Evolutionary conservation across 2,797 vertebrate species (phyloP), one percentile per base, ranked within the genome.

Genomic region (Valencia hispanica): DNA sequence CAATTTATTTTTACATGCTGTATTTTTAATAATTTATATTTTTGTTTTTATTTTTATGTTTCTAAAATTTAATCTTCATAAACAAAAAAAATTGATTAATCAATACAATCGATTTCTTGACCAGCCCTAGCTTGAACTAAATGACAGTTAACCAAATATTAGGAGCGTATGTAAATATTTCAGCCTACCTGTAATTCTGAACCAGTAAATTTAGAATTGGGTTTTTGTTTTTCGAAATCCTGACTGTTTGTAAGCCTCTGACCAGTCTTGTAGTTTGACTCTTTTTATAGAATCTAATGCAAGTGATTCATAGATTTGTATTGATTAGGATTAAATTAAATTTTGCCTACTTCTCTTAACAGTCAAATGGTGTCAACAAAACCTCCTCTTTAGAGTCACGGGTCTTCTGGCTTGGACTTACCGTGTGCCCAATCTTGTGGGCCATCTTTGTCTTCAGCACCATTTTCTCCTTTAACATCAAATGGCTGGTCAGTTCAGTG

Each of bases 331-430:
- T 61, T 36, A 61, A 71, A 70, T 57, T 0, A 75, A 85, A 74
- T 30, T 70, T 79, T 65, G 1, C 69, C 45, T 69, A 0, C 0
- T 74, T 81, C 77, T 68, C 70, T 55, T 70, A 86, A 63, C 84
- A 97, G 97, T 87, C 51, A 53, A 45, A 63, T 1, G 87, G 85
- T 55, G 81, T 36, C 78, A 93, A 83, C 10, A 48, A 43, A 0
- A 4, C 92, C 0, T 96, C 96, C 0, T 94, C 95, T 70, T 96
- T 97, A 0, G 97, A 99, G 74, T 96, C 97, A 1, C 94, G 88
- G 61, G 96, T 99, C 81, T 99, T 99, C 93, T 99, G 98, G 98
- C 84, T 99, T 0, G 98, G 98, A 48, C 95, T 99, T 3, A 88
- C 97, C 11, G 93, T 96, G 65, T 98, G 96, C 53, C 97, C 97